Conservation (phyloP, 2,888 invertebrate species). For the Drosophila meridionalis region DNA sequence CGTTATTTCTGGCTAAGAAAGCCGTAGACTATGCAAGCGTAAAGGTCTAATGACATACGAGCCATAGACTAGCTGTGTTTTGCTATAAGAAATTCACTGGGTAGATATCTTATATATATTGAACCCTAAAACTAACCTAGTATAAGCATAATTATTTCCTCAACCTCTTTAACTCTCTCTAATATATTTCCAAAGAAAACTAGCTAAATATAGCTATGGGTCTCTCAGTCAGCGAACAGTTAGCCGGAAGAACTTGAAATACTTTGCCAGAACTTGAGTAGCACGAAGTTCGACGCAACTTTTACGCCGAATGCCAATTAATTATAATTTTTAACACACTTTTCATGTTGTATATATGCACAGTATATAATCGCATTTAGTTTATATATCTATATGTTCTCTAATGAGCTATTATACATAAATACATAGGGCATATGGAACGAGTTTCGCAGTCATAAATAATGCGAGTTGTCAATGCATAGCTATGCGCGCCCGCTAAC, state of each 20-base stretch:
- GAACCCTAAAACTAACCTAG: too few relatives aligned
- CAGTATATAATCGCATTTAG: neutral
- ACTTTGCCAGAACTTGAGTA: constrained; percentile 10
- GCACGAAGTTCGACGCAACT: constrained; percentile 18
- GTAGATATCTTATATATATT: neutral
- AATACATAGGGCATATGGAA: constrained; percentile 18
- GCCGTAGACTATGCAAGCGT: neutral
- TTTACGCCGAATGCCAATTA: constrained; percentile 58
- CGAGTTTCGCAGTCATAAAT: constrained; percentile 50
- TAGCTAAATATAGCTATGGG: neutral
- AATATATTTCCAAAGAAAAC: neutral
- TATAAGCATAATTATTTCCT: neutral
- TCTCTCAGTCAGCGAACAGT: neutral
- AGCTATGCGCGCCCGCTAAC: neutral
- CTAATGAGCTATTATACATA: constrained; percentile 37
- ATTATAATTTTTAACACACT: constrained; percentile 56
- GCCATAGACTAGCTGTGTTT: neutral
- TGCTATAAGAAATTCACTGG: too few relatives aligned
- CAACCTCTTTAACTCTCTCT: neutral
- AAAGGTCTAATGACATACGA: neutral
- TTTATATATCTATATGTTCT: constrained; percentile 12
- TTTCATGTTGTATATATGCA: constrained; percentile 3
- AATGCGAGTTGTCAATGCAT: constrained; percentile 24
- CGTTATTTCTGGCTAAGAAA: neutral
- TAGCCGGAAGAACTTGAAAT: neutral